Percentiles rank a stretch among this genome's conserved stretches.
phyloP scores from a whole-genome alignment of 2,888 invertebrate genomes.

The Apocheima hispidaria region DNA sequence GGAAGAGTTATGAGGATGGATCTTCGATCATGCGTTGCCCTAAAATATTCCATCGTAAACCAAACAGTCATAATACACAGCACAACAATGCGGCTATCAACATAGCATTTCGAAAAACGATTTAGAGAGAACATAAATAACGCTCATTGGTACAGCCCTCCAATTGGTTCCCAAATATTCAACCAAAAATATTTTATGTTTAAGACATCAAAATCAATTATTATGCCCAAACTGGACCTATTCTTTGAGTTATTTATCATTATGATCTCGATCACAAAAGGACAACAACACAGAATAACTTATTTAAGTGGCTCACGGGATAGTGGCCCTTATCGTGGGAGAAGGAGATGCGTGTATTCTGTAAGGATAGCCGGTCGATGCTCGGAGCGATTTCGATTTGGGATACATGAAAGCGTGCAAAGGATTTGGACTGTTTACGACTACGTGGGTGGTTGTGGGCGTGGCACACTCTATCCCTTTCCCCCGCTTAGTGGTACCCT shows the following conservation, averaged over 20 bases:
- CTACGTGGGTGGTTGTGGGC: constrained; percentile 86
- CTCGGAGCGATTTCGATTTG: constrained; percentile 84
- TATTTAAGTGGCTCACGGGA: constrained; percentile 70
- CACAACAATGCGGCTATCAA: constrained; percentile 5
- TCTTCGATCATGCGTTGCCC: not conserved
- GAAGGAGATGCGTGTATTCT: constrained; percentile 60
- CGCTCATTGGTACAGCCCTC: constrained; percentile 39
- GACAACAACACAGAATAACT: constrained; percentile 79
- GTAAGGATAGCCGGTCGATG: constrained; percentile 58
- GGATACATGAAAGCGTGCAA: constrained; percentile 85
- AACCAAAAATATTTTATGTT: constrained; percentile 73
- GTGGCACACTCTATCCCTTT: constrained; percentile 72
- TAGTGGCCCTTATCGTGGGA: constrained; percentile 60
- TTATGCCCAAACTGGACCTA: constrained; percentile 81
- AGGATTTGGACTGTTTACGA: constrained; percentile 85
- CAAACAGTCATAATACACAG: not conserved
- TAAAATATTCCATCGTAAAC: constrained; percentile 10
- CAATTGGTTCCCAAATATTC: constrained; percentile 60
- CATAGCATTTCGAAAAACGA: constrained; percentile 4
- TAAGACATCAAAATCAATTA: constrained; percentile 86
- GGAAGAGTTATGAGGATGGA: not conserved
- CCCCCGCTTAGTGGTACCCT: constrained; percentile 47
- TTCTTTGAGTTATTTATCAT: constrained; percentile 84
- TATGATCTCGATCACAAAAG: constrained; percentile 83
- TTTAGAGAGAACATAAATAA: constrained; percentile 40